Percentiles rank a stretch among this genome's conserved stretches.
Evolutionary conservation across 2,888 invertebrate species (phyloP).

Genomic region (Leptinotarsa tumamoca): DNA sequence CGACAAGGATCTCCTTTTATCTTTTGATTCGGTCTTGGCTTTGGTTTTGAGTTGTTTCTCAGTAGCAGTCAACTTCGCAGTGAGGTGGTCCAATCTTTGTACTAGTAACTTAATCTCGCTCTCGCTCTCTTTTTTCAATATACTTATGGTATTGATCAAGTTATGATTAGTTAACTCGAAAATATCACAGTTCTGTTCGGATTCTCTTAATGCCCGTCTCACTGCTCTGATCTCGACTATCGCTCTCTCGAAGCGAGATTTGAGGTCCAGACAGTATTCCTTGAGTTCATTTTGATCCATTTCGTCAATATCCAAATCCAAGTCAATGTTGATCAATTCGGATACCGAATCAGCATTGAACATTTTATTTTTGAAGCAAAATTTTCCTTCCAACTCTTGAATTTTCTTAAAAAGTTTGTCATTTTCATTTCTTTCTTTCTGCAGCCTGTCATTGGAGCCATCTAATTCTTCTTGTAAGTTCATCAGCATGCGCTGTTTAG

Average conservation of each 20-base stretch:
- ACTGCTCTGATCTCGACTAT: conserved; percentile 86
- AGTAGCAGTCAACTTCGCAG: conserved; percentile 82
- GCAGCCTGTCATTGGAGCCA: conserved; percentile 75
- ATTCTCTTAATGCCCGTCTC: conserved; percentile 83
- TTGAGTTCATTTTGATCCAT: conserved; percentile 82
- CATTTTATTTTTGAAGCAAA: conserved; percentile 71
- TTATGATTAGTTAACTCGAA: conserved; percentile 83
- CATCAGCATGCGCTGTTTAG: conserved; percentile 75
- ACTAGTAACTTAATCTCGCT: conserved; percentile 85
- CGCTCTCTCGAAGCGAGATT: conserved; percentile 83
- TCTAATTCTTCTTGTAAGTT: conserved; percentile 77
- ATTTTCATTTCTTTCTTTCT: conserved; percentile 82
- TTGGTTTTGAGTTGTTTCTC: conserved; percentile 86
- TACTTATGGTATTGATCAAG: conserved; percentile 78
- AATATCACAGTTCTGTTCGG: conserved; percentile 83
- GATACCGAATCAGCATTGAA: conserved; percentile 78
- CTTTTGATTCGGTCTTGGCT: conserved; percentile 83
- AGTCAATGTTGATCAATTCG: conserved; percentile 83
- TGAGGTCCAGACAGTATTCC: conserved; percentile 84
- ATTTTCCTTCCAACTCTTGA: conserved; percentile 77
- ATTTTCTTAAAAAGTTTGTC: conserved; percentile 79
- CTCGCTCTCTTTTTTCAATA: conserved; percentile 73
- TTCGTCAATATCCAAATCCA: conserved; percentile 79
- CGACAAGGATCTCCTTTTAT: conserved; percentile 84
- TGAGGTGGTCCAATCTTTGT: conserved; percentile 85